These are phyloP conservation scores for Drosophila pruinosa DNA, from an alignment of 1,140 invertebrate genomes.

Conservation along the genomic window DNA sequence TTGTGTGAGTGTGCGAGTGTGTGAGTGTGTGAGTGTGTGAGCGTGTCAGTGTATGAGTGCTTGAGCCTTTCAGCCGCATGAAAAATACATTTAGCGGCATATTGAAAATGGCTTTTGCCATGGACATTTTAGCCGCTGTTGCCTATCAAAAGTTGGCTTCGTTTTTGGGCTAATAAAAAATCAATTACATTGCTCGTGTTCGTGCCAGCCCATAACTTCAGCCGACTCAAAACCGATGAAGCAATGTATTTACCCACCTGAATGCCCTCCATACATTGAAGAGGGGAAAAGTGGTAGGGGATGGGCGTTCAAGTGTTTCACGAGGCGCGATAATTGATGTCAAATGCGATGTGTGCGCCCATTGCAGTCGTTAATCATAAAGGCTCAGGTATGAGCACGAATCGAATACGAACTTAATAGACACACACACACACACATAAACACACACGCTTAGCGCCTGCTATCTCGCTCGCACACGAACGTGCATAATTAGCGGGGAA, in stretches of 20 bases:
- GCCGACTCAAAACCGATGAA: slow-evolving; percentile 19
- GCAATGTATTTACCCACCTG: neutral
- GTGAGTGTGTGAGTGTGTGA: neutral
- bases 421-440: slow-evolving; percentile 33
- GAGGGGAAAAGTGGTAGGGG: neutral
- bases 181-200: slow-evolving; percentile 70
- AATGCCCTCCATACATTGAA: neutral
- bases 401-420: slow-evolving; percentile 55
- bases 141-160: slow-evolving; percentile 5
- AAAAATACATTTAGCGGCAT: slow-evolving; percentile 22
- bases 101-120: neutral
- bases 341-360: slow-evolving; percentile 56
- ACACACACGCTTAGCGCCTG: neutral
- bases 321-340: slow-evolving; percentile 75
- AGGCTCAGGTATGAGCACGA: slow-evolving; percentile 27
- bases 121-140: neutral
- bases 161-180: slow-evolving; percentile 67
- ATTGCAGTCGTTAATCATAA: slow-evolving; percentile 68
- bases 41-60: too few species aligned
- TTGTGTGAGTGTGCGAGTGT: neutral
- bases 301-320: slow-evolving; percentile 1
- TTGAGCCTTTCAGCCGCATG: slow-evolving; percentile 1
- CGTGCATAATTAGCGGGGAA: slow-evolving; percentile 71
- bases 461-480: slow-evolving; percentile 10
- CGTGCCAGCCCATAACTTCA: slow-evolving; percentile 31